Percentiles rank a stretch among this genome's conserved stretches.
Evolutionary conservation across 2,113 vertebrate genomes (phyloP).

Genomic region (Sorex fumeus): DNA sequence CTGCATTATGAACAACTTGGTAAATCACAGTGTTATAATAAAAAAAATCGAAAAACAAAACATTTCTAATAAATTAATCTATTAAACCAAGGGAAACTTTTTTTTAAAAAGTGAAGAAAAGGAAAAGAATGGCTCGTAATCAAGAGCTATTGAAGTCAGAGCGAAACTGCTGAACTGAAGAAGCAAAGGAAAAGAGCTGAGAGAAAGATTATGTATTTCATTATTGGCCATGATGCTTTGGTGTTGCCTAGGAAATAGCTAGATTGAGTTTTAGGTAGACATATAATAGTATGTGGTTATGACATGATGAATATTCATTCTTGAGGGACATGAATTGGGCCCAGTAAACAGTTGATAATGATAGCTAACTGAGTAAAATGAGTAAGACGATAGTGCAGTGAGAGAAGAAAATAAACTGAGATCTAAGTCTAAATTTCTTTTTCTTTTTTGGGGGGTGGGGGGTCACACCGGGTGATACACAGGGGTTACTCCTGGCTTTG

Average conservation of each 20-base stretch:
- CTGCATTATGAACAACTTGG: too few species aligned
- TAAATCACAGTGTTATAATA: too few species aligned
- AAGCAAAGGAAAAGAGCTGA: neutral
- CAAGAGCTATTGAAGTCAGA: neutral
- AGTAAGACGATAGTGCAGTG: neutral
- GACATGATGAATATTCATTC: fast-evolving
- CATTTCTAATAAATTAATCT: too few species aligned
- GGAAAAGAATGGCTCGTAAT: neutral
- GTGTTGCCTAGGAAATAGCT: neutral
- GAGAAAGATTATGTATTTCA: neutral
- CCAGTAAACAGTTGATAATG: neutral
- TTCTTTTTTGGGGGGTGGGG: too few species aligned
- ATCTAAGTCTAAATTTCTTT: too few species aligned
- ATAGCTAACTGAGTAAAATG: neutral
- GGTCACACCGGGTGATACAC: too few species aligned
- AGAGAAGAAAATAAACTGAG: neutral
- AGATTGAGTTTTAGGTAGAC: neutral
- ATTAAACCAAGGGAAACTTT: too few species aligned
- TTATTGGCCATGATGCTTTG: neutral
- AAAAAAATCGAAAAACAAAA: too few species aligned
- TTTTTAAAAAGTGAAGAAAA: too few species aligned
- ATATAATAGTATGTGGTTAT: neutral
- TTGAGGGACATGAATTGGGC: neutral
- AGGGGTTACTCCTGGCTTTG: too few species aligned
- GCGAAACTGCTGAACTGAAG: neutral